Evolutionary conservation across 2,113 vertebrate species (phyloP).

Genomic region (Damaliscus lunatus): DNA sequence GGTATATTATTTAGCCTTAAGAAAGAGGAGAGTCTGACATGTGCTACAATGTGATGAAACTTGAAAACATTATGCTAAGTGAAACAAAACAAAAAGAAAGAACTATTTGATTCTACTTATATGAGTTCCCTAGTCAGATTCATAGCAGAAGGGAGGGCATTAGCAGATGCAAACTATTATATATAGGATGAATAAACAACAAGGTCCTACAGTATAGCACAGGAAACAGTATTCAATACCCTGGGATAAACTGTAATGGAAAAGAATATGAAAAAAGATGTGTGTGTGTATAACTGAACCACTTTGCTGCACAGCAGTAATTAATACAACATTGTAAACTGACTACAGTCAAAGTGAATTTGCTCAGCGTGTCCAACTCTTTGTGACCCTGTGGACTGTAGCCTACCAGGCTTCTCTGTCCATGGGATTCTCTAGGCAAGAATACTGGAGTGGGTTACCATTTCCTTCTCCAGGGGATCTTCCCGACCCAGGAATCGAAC

Average conservation of each 20-base stretch:
- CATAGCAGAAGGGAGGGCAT: not conserved
- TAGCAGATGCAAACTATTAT: not conserved
- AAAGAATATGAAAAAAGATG: not conserved
- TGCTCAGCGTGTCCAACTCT: too few species aligned
- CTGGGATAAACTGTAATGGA: not conserved
- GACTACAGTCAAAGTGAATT: too few species aligned
- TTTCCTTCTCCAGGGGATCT: too few species aligned
- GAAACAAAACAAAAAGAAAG: not conserved
- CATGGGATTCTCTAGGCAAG: too few species aligned
- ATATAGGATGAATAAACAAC: not conserved
- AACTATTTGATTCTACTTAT: not conserved
- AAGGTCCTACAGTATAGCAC: not conserved
- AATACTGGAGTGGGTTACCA: too few species aligned
- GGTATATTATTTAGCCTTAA: not conserved
- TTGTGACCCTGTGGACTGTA: too few species aligned
- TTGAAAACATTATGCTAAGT: not conserved
- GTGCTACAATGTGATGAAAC: not conserved
- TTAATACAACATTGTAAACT: not conserved
- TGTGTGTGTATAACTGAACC: not conserved
- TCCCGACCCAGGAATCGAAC: too few species aligned
- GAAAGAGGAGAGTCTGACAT: not conserved
- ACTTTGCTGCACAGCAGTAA: not conserved
- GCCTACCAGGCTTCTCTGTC: too few species aligned
- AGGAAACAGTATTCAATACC: not conserved
- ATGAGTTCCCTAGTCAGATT: not conserved